These are phyloP conservation scores for Rhynchopsitta pachyrhyncha DNA, from an alignment of 2,113 vertebrate genomes.

Conservation along the genomic window DNA sequence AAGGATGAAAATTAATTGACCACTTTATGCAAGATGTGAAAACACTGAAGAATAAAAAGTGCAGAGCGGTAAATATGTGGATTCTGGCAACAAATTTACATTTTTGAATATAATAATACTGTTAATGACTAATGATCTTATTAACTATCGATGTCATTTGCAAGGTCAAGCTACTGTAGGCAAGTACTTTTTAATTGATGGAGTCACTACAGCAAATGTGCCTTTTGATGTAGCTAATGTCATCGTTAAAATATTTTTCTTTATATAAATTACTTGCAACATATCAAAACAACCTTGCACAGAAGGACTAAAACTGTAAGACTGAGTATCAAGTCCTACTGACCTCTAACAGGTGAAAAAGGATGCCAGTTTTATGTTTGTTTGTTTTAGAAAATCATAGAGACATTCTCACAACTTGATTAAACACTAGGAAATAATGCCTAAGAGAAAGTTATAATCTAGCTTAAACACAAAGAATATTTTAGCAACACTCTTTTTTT, in stretches of 20 bases:
- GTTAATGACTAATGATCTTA: constrained; percentile 75
- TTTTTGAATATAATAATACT: constrained; percentile 73
- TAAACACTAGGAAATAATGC: constrained; percentile 11
- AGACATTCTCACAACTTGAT: background rate
- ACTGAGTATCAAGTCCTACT: constrained; percentile 28
- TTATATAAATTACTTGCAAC: constrained; percentile 57
- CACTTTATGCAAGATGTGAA: constrained; percentile 55
- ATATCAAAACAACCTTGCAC: constrained; percentile 64
- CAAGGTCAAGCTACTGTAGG: constrained; percentile 70
- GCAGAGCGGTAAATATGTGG: constrained; percentile 61
- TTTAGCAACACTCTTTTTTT: background rate
- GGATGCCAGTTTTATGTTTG: background rate
- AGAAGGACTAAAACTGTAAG: constrained; percentile 3
- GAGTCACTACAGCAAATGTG: constrained; percentile 53
- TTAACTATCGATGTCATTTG: constrained; percentile 66
- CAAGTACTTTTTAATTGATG: constrained; percentile 66
- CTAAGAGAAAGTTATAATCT: background rate
- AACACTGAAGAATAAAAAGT: constrained; percentile 61
- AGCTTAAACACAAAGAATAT: background rate
- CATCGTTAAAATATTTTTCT: constrained; percentile 72
- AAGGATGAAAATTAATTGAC: constrained; percentile 53
- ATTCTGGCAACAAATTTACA: constrained; percentile 77
- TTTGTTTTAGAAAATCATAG: background rate
- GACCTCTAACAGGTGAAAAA: constrained; percentile 70
- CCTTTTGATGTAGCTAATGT: constrained; percentile 66